Evolutionary conservation across 2,797 vertebrate species (phyloP).

Genomic region (Muscicapa comitata): DNA sequence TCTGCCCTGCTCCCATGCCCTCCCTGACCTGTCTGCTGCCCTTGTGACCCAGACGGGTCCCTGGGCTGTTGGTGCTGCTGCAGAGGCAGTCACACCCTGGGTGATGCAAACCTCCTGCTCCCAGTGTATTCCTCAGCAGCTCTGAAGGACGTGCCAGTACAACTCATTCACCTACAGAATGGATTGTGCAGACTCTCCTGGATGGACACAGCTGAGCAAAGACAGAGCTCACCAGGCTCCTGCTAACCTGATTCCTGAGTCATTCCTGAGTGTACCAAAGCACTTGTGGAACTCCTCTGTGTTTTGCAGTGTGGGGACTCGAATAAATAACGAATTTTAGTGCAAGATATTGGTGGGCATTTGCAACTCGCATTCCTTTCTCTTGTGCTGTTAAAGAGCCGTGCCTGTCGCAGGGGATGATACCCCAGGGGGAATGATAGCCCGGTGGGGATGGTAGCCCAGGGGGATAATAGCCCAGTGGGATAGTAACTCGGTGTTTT

Average conservation of each 20-base stretch:
- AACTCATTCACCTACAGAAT: neutral
- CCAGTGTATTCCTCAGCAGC: neutral
- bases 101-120: neutral
- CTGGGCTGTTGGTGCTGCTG: neutral
- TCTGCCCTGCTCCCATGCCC: neutral
- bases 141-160: neutral
- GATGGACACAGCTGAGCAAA: neutral
- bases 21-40: neutral
- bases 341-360: neutral
- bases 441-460: too few relatives aligned
- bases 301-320: neutral
- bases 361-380: neutral
- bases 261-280: neutral
- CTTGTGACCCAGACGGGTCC: neutral
- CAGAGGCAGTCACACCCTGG: neutral
- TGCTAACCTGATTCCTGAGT: neutral
- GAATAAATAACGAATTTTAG: neutral
- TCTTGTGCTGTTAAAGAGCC: neutral
- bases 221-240: neutral
- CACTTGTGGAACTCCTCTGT: neutral
- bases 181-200: neutral
- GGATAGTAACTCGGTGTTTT: neutral
- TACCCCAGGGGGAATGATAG: too few relatives aligned
- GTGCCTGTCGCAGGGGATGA: neutral
- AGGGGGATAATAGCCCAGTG: too few relatives aligned